phyloP scores from a whole-genome alignment of 2,888 invertebrate species.

The Punctoribates punctum region DNA sequence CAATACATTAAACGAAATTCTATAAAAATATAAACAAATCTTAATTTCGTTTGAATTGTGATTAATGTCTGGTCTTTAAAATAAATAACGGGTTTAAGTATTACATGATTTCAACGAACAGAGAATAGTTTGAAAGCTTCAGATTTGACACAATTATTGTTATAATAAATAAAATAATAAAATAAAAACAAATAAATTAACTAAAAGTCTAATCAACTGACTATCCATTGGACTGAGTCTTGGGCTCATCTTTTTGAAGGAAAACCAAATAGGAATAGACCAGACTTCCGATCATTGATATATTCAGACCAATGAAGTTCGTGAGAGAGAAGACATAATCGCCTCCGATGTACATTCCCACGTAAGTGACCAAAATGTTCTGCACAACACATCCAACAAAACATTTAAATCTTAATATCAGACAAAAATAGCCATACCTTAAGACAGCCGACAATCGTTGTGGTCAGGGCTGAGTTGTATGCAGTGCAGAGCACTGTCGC shows the following conservation, averaged over 20 bases:
- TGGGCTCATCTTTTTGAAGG: conserved; percentile 43
- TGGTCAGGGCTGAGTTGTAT: conserved; percentile 96
- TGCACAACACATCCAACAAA: conserved; percentile 48
- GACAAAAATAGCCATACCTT: conserved; percentile 59
- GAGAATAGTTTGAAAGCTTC: neutral
- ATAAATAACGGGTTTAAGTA: too few species aligned
- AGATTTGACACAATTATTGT: neutral
- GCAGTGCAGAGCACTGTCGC: conserved; percentile 92
- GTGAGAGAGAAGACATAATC: conserved; percentile 92
- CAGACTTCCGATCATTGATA: conserved; percentile 54
- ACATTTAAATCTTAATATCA: neutral
- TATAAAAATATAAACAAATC: too few species aligned
- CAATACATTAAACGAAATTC: too few species aligned
- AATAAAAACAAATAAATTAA: neutral
- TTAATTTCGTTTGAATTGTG: too few species aligned
- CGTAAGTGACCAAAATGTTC: conserved; percentile 93
- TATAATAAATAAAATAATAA: neutral
- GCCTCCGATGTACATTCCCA: conserved; percentile 96
- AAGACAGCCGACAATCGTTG: conserved; percentile 94
- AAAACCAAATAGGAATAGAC: conserved; percentile 49
- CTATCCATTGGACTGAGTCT: neutral
- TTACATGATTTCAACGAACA: neutral
- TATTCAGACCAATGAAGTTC: conserved; percentile 93
- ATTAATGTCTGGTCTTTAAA: too few species aligned
- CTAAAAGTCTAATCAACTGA: neutral